Base-by-base conservation (phyloP, 2,797 vertebrate genomes). In the Anas acuta region DNA sequence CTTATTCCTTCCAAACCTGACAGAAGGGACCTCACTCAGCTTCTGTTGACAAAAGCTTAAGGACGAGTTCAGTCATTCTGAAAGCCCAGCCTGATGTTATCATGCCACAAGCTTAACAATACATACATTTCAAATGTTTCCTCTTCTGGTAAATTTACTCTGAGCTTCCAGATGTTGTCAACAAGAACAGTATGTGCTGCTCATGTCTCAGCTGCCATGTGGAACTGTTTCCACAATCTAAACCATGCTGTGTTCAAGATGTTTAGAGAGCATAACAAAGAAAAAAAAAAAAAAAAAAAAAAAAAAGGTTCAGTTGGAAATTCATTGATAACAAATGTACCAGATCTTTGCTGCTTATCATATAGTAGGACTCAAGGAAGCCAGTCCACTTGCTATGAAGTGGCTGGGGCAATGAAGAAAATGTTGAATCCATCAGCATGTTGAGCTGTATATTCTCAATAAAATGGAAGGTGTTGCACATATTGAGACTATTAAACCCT, bases 241-340 rank as follows among this genome's bases (percentile, higher is more conserved):
- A 91, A 90, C 41, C 72, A 87, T 20, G 20, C 23, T 23, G 13
- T 77, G 54, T 89, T 13, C 82, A 70, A 80, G 81, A 66, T 67
- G 64, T 71, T 96, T 76, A 76, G 33, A 95, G 56, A 95, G 66
- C 6, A 41, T 45, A 66, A 90, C 30, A 62, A 30, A 93, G 78
- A 75, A 93, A 84, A 56, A 82, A 81, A 49, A 47, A 47, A 22
- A 49, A 47, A 47, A 49, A 37, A 37, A 37, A 47, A 10, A 1
- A 35, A 35, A 35, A 35, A 35, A 17, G 43, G 30, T 67, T 73
- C 2, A 1, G n/a, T 56, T 92, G 72, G 51, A 94, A 81, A 85
- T 60, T 81, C 77, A 47, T 90, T 37, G 28, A 28, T 26, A 75
- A 84, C 33, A 95, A 96, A 95, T 84, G 14, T 67, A 81, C 79